Evolutionary conservation across 2,797 vertebrate species (phyloP).

Genomic region (Hypotaenidia philippensis): DNA sequence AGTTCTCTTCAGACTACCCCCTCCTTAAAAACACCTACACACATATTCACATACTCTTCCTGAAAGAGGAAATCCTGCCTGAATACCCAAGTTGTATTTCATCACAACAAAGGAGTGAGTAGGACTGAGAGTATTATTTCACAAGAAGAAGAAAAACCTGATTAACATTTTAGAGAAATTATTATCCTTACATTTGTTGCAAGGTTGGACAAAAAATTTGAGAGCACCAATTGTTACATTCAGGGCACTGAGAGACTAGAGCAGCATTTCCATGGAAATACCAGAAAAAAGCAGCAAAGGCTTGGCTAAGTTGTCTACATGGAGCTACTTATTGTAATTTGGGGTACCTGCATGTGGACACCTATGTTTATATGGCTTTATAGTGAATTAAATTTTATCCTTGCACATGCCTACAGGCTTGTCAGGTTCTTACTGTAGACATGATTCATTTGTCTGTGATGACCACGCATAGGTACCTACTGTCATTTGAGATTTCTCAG

Average conservation of each 20-base stretch:
- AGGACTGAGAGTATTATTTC: background rate
- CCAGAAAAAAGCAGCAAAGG: accelerated
- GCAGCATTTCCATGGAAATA: background rate
- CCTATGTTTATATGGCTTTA: background rate
- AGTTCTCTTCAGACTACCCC: background rate
- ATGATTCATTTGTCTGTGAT: background rate
- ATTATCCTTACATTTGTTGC: background rate
- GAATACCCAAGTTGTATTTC: background rate
- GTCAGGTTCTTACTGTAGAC: background rate
- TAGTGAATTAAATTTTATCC: background rate
- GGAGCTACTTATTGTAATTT: accelerated
- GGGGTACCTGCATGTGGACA: background rate
- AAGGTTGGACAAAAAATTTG: background rate
- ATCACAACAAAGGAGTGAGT: background rate
- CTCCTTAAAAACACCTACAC: background rate
- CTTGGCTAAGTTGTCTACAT: background rate
- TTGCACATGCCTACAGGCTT: background rate
- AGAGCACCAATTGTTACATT: background rate
- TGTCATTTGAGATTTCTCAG: background rate
- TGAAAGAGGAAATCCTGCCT: background rate
- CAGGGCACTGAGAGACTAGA: background rate
- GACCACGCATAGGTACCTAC: background rate
- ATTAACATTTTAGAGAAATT: background rate
- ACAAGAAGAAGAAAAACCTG: slow-evolving; percentile 3
- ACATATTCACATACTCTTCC: background rate